A percentile compares a stretch with the other conserved stretches of the same genome.
Conservation (phyloP, 2,113 vertebrate species). For the Microcebus jonahi region DNA sequence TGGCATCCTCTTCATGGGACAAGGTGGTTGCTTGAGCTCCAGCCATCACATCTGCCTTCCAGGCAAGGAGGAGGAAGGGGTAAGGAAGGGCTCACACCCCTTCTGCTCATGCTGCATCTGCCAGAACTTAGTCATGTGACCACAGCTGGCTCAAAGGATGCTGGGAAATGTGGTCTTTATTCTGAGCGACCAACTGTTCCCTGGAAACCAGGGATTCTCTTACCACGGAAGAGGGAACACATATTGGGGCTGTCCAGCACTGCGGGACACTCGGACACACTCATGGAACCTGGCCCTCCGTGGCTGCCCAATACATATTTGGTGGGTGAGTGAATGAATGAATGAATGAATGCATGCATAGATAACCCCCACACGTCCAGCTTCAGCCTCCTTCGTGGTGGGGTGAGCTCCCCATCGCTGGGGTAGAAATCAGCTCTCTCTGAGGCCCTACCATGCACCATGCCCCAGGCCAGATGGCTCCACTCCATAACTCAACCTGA, state of each 20-base stretch:
- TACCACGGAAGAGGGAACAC: neutral
- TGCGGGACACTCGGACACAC: neutral
- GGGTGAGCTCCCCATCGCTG: neutral
- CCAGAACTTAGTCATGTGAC: neutral
- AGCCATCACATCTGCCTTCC: neutral
- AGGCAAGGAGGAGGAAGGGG: neutral
- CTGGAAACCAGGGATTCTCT: neutral
- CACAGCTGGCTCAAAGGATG: neutral
- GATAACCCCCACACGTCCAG: neutral
- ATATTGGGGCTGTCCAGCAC: neutral
- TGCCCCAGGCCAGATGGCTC: neutral
- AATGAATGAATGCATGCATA: neutral
- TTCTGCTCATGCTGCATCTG: neutral
- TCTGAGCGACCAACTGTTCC: neutral
- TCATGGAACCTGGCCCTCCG: neutral
- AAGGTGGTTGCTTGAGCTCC: neutral
- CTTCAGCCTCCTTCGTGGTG: neutral
- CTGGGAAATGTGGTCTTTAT: neutral
- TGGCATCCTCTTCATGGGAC: neutral
- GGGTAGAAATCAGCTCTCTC: neutral
- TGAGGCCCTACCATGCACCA: neutral
- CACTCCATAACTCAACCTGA: neutral
- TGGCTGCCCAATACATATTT: neutral
- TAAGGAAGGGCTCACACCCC: neutral
- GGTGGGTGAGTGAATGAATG: neutral